Evolutionary conservation across 2,113 vertebrate species (phyloP).

Genomic region (Asarcornis scutulata): DNA sequence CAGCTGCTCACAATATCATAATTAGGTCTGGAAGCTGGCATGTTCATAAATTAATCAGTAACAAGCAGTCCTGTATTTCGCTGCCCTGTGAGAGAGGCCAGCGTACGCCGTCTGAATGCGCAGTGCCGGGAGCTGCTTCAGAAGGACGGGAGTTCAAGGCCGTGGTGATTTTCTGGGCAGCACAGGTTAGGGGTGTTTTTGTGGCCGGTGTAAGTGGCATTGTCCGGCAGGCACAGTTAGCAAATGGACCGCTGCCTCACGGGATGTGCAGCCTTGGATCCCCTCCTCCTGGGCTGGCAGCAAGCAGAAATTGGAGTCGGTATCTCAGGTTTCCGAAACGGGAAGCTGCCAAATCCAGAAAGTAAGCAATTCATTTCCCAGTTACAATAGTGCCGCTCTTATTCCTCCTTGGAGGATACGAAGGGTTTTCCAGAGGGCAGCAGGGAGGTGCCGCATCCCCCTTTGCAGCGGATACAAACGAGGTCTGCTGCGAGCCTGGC

Average conservation of each 20-base stretch:
- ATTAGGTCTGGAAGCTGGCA: neutral
- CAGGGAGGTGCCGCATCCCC: neutral
- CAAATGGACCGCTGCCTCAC: conserved; percentile 45
- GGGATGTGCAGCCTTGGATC: conserved; percentile 20
- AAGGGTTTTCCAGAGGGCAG: neutral
- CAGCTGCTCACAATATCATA: neutral
- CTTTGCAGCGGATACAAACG: neutral
- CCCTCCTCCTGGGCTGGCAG: conserved; percentile 56
- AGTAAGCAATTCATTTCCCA: conserved; percentile 39
- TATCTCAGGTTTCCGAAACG: conserved; percentile 55
- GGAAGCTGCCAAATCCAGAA: conserved; percentile 62
- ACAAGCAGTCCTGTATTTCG: neutral
- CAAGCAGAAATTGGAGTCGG: conserved; percentile 56
- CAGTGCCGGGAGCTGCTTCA: neutral
- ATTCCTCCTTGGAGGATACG: neutral
- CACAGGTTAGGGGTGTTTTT: conserved; percentile 35
- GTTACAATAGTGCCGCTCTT: conserved; percentile 3
- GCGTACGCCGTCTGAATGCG: rapidly evolving
- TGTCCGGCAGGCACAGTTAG: conserved; percentile 63
- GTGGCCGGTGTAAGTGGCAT: conserved; percentile 35
- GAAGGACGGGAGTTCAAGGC: conserved; percentile 6
- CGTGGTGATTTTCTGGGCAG: conserved; percentile 11
- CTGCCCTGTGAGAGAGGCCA: neutral
- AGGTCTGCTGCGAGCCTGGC: neutral
- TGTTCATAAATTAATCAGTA: neutral